Conservation (phyloP, 2,888 invertebrate species). For the Pseudococcus viburni region DNA sequence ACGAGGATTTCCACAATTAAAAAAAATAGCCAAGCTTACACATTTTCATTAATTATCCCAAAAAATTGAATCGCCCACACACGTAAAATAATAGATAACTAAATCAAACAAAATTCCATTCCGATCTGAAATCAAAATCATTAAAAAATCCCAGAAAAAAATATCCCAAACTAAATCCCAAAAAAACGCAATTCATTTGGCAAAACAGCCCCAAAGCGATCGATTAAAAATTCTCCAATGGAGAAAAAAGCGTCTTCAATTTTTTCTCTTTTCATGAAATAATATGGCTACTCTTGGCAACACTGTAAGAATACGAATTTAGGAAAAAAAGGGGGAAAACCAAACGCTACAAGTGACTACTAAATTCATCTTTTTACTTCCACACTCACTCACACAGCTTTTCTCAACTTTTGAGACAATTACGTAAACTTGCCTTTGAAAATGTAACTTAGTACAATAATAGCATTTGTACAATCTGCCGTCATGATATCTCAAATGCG, state of each 20-base stretch:
- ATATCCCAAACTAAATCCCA: neutral
- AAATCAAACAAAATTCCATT: neutral
- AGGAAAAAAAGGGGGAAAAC: too few species aligned
- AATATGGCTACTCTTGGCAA: too few species aligned
- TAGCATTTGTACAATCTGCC: conserved; percentile 81
- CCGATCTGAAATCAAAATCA: conserved; percentile 4
- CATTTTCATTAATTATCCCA: neutral
- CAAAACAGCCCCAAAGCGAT: conserved; percentile 16
- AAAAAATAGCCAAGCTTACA: neutral
- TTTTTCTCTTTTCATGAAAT: too few species aligned
- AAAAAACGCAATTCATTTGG: neutral
- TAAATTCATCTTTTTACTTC: too few species aligned
- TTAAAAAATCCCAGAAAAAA: neutral
- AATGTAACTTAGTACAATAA: conserved; percentile 79
- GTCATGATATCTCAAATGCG: conserved; percentile 85
- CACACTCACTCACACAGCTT: too few species aligned
- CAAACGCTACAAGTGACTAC: too few species aligned
- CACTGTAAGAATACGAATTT: too few species aligned
- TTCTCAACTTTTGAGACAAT: neutral
- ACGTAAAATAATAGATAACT: neutral
- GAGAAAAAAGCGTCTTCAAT: too few species aligned
- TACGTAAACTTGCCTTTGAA: conserved; percentile 36
- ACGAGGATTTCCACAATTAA: neutral
- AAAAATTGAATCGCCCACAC: neutral
- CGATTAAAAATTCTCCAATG: neutral